Evolutionary conservation across 1,140 invertebrate species (phyloP), one percentile per base, ranked within the genome.

Genomic region (Dryas iulia): DNA sequence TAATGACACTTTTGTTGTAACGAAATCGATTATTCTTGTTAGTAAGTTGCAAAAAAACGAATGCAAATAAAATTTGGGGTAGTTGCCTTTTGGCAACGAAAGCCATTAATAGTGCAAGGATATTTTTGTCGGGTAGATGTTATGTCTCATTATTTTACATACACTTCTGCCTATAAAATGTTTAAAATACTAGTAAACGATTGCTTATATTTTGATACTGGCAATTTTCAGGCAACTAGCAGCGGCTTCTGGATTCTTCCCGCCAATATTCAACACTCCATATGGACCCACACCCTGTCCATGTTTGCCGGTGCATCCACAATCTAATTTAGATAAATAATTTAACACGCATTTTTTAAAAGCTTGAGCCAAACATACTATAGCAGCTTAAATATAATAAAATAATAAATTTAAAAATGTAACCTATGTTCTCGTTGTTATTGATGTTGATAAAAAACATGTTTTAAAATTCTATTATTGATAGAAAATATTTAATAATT

Each of bases 201-300:
- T n/a, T n/a, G 35, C 7, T 4, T 39, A 47, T 47, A 47, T 14
- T 18, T 6, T 7, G 14, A 39, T n/a, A 47, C 8, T 47, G 39
- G 10, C 14, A 21, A 21, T 63, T 84, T 80, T 4, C 81, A 91
- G 89, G 60, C 84, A 91, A 72, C 72, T 91, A 58, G 89, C 89
- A 21, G 89, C 89, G 14, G 86, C 87, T 0, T 84, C 89, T 0
- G 87, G 89, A n/a, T 74, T 89, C 52, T 89, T 91, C 59, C 86
- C 87, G 7, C 71, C 81, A 3, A 82, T 89, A 33, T 71, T 91
- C 30, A 67, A 67, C 18, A 58, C 79, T 0, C 71, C 84, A 0
- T 89, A 89, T 70, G 82, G 82, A 24, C 67, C 82, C 1, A 74
- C 81, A 21, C 73, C 82, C 0, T 91, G 87, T 47, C 87, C 89